phyloP scores from a whole-genome alignment of 2,797 vertebrate species.

The Melanotaenia maccullochi region DNA sequence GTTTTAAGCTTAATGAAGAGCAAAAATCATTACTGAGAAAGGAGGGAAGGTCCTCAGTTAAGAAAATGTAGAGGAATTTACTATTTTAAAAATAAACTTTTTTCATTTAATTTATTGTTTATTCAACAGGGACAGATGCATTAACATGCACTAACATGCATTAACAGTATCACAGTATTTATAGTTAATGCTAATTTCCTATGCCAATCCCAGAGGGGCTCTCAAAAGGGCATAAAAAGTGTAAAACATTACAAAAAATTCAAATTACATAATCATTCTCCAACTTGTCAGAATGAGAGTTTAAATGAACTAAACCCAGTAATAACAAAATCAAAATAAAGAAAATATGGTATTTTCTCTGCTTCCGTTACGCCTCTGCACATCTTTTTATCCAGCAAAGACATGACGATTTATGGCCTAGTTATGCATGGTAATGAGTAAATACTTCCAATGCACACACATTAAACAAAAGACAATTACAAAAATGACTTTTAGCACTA shows the following conservation, averaged over 20 bases:
- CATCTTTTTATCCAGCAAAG: slow-evolving; percentile 7
- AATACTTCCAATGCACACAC: slow-evolving; percentile 17
- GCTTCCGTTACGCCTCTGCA: background rate
- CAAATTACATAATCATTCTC: background rate
- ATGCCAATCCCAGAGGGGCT: too few relatives aligned
- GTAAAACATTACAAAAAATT: too few relatives aligned
- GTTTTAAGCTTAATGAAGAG: background rate
- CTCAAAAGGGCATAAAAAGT: too few relatives aligned
- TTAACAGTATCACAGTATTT: too few relatives aligned
- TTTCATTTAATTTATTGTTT: too few relatives aligned
- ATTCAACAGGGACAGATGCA: too few relatives aligned
- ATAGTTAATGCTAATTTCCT: too few relatives aligned
- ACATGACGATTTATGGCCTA: slow-evolving; percentile 43
- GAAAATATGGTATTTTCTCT: slow-evolving; percentile 1
- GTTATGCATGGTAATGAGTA: slow-evolving; percentile 13
- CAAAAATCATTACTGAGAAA: too few relatives aligned
- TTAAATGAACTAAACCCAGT: background rate
- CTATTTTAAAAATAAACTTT: too few relatives aligned
- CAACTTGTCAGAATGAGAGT: background rate
- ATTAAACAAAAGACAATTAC: slow-evolving; percentile 22
- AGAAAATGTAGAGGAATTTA: too few relatives aligned
- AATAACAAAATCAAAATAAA: slow-evolving; percentile 1
- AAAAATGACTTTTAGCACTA: slow-evolving; percentile 11
- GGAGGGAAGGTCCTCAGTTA: too few relatives aligned
- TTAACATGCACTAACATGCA: too few relatives aligned